Conservation (phyloP, 2,888 invertebrate genomes). For the Eucera pruinosa region DNA sequence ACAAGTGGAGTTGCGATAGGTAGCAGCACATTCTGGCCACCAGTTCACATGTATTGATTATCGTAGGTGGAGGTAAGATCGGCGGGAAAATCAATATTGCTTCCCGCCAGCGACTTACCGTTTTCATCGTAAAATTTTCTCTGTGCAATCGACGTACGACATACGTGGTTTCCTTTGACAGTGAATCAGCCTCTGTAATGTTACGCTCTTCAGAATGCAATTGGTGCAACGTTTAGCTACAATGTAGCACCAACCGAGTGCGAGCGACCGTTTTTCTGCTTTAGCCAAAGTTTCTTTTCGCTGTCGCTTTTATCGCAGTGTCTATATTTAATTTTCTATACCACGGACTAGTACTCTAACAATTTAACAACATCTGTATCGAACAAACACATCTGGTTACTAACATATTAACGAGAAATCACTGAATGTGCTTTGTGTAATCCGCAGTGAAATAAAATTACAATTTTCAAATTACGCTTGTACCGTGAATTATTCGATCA, state of each 20-base stretch:
- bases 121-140: slow-evolving; percentile 62
- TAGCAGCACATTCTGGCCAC: slow-evolving; percentile 74
- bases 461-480: no score
- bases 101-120: slow-evolving; percentile 66
- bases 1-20: slow-evolving; percentile 24
- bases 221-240: slow-evolving; percentile 26
- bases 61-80: slow-evolving; percentile 81
- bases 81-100: slow-evolving; percentile 82
- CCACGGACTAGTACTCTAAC: neutral
- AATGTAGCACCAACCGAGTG: slow-evolving; percentile 55
- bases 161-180: slow-evolving; percentile 18
- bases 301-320: slow-evolving; percentile 54
- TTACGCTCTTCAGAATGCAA: neutral
- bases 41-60: slow-evolving; percentile 78
- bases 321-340: slow-evolving; percentile 34
- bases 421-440: neutral
- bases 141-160: slow-evolving; percentile 23
- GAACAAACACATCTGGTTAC: neutral
- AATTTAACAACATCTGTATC: slow-evolving; percentile 4
- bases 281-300: slow-evolving; percentile 53
- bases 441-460: no score
- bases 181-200: slow-evolving; percentile 18
- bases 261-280: slow-evolving; percentile 41
- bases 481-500: no score
- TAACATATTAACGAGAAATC: neutral